Evolutionary conservation across 2,888 invertebrate genomes (phyloP).

Genomic region (Sericinus montela): DNA sequence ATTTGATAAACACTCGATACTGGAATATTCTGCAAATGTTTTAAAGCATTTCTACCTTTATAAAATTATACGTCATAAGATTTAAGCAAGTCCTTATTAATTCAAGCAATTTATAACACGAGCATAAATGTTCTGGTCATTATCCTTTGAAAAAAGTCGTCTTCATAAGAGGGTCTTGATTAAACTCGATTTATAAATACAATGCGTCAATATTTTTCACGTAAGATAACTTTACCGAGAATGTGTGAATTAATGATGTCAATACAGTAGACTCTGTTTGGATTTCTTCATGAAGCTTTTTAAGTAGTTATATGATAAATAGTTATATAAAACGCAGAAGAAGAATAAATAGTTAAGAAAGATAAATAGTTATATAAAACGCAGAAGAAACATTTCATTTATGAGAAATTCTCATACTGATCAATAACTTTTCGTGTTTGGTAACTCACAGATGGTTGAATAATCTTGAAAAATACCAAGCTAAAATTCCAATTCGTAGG

Average conservation of each 20-base stretch:
- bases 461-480: no score
- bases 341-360: no score
- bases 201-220: neutral
- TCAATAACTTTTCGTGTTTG: no score
- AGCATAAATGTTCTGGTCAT: neutral
- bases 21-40: neutral
- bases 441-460: no score
- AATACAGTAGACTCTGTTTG: no score
- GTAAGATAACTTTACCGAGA: neutral
- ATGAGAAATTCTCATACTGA: no score
- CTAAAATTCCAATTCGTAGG: no score
- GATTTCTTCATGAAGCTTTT: no score
- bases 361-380: no score
- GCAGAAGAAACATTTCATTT: no score
- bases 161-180: neutral
- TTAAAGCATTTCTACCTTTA: neutral
- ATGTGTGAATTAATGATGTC: neutral
- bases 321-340: no score
- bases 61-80: neutral
- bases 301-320: no score
- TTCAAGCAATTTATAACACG: neutral
- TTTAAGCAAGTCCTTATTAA: neutral
- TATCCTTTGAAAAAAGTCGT: neutral
- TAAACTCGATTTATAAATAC: neutral
- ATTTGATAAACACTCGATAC: neutral